Evolutionary conservation across 2,888 invertebrate genomes (phyloP).

Genomic region (Tanypteryx hageni): DNA sequence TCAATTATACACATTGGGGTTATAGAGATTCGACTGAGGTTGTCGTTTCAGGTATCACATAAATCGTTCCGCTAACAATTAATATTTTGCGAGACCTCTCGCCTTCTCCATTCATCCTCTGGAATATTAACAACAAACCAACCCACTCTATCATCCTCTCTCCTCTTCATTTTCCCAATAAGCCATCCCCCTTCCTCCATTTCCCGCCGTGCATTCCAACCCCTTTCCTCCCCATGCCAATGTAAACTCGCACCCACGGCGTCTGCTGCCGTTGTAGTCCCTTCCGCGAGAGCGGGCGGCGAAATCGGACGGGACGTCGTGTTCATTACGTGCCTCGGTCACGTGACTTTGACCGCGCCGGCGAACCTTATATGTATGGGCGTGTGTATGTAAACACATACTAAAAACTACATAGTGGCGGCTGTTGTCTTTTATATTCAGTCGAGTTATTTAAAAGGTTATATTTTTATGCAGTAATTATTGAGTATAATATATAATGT

Average conservation of each 20-base stretch:
- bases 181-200: background rate
- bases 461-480: too few species aligned
- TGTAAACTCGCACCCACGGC: background rate
- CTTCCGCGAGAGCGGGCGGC: background rate
- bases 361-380: background rate
- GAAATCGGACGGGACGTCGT: background rate
- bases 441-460: too few species aligned
- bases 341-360: background rate
- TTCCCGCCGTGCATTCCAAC: background rate
- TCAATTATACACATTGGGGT: too few species aligned
- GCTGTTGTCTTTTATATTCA: too few species aligned
- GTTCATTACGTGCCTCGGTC: background rate
- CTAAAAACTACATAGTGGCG: too few species aligned
- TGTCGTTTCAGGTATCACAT: background rate
- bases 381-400: too few species aligned
- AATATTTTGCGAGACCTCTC: background rate
- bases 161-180: background rate
- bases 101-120: background rate
- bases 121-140: background rate
- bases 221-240: background rate
- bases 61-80: background rate
- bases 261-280: background rate
- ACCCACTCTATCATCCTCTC: background rate
- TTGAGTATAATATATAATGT: too few species aligned
- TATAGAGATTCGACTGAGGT: too few species aligned